These are phyloP conservation scores for Pseudochirops corinnae DNA, from an alignment of 2,797 vertebrate genomes.

Conservation along the genomic window DNA sequence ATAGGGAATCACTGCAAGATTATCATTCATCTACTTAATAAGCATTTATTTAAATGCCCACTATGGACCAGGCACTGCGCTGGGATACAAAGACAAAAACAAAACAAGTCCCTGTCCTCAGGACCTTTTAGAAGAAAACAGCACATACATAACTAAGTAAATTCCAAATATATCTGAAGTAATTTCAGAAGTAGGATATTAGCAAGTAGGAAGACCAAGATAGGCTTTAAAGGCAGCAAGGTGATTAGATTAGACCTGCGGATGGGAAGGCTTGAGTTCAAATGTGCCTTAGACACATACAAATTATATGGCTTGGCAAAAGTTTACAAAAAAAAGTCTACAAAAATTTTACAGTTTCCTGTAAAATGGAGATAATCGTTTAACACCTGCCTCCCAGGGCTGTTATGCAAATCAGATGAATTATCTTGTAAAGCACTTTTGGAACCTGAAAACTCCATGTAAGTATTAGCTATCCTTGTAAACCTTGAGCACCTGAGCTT, in stretches of 20 bases:
- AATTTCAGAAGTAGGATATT: not conserved
- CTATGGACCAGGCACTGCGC: not conserved
- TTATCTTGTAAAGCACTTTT: not conserved
- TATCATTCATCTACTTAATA: not conserved
- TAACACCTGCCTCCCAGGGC: not conserved
- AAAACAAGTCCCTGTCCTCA: not conserved
- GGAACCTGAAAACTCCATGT: not conserved
- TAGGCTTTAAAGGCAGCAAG: not conserved
- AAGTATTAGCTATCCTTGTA: not conserved
- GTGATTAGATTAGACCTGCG: not conserved
- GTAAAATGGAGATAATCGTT: not conserved
- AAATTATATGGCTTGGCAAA: not conserved
- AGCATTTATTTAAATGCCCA: not conserved
- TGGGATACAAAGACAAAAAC: not conserved
- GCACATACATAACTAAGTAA: not conserved
- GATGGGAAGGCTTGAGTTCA: not conserved
- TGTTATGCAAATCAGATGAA: not conserved
- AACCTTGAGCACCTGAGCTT: not conserved
- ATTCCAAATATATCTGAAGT: not conserved
- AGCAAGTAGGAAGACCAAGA: not conserved
- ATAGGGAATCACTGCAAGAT: not conserved
- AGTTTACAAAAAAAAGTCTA: too few relatives aligned
- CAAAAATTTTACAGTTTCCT: not conserved
- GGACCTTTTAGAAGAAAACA: not conserved
- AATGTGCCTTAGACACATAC: not conserved